phyloP scores from a whole-genome alignment of 2,888 invertebrate species.

The Leucophenga montana region DNA sequence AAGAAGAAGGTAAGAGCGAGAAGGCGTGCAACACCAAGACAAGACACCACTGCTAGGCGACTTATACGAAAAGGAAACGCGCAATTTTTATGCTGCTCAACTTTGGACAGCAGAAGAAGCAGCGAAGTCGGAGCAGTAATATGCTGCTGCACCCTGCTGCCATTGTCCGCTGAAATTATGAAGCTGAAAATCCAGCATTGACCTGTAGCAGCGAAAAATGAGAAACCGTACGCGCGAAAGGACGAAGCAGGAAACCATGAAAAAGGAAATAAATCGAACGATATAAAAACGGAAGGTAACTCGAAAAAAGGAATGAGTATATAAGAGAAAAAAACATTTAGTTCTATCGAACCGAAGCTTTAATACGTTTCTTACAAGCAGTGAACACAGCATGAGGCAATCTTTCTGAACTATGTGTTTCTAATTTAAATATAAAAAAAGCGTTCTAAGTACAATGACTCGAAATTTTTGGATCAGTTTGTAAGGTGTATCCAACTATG shows the following conservation, averaged over 20 bases:
- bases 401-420: too few relatives aligned
- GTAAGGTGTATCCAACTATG: too few relatives aligned
- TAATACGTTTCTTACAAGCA: constrained; percentile 31
- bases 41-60: constrained; percentile 39
- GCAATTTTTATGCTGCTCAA: constrained; percentile 39
- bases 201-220: constrained; percentile 57
- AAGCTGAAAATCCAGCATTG: constrained; percentile 53
- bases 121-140: constrained; percentile 15
- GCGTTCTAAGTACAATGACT: too few relatives aligned
- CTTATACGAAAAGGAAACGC: constrained; percentile 42
- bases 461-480: too few relatives aligned
- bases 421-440: too few relatives aligned
- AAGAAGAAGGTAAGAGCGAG: constrained; percentile 31
- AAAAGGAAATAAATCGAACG: constrained; percentile 62
- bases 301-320: constrained; percentile 46
- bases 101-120: constrained; percentile 1
- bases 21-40: constrained; percentile 39
- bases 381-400: too few relatives aligned
- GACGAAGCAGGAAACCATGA: constrained; percentile 11
- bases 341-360: constrained; percentile 25
- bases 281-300: constrained; percentile 44
- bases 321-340: constrained; percentile 46
- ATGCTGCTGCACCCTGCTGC: constrained; percentile 22
- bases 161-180: constrained; percentile 52
- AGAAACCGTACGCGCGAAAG: constrained; percentile 55